A percentile compares a stretch with the other conserved stretches of the same genome.
These are phyloP conservation scores for Aegithalos caudatus DNA, from an alignment of 2,113 vertebrate species.

Conservation along the genomic window DNA sequence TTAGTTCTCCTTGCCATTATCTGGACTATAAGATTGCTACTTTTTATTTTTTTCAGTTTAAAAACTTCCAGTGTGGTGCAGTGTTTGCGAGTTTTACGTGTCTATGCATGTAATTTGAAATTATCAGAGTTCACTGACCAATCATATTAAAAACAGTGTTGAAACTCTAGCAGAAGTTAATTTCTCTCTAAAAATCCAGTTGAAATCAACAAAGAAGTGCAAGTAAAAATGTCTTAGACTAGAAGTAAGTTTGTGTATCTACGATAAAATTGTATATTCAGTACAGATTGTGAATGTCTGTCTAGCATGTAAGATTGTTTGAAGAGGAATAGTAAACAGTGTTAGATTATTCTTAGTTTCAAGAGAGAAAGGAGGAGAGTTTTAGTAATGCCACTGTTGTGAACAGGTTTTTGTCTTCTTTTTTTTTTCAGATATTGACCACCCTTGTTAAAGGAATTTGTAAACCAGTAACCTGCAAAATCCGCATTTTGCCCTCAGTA, in stretches of 20 bases:
- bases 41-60: background rate
- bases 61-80: background rate
- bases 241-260: background rate
- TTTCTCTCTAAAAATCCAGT: background rate
- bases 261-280: background rate
- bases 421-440: constrained; percentile 81
- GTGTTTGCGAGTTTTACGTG: background rate
- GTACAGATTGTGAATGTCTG: background rate
- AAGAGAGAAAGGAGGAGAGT: background rate
- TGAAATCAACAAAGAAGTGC: background rate
- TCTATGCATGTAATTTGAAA: background rate
- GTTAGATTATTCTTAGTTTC: background rate
- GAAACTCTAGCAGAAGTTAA: background rate
- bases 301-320: background rate
- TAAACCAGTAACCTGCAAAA: constrained; percentile 95
- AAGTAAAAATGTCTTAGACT: background rate
- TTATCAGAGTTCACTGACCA: background rate
- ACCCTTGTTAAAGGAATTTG: constrained; percentile 85
- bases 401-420: background rate
- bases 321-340: background rate
- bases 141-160: background rate
- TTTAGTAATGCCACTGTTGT: background rate
- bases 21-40: background rate
- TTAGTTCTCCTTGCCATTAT: background rate
- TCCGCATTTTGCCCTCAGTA: constrained; percentile 90